These are phyloP conservation scores for Hylaea fasciaria DNA, from an alignment of 2,888 invertebrate species.

Conservation along the genomic window DNA sequence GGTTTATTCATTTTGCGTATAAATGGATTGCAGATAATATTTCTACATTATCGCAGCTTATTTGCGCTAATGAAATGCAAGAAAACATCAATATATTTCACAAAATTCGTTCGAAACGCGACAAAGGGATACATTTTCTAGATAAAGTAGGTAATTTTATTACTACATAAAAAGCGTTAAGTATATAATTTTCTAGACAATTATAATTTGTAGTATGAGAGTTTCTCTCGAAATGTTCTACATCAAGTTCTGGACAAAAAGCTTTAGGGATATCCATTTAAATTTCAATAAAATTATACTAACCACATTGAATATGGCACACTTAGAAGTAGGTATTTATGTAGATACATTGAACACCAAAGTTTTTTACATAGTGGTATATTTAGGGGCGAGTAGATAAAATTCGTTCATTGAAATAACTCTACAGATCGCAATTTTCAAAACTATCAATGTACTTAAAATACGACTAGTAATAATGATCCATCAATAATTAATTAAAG, in stretches of 20 bases:
- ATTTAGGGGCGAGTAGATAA: conserved; percentile 24
- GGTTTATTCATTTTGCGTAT: conserved; percentile 22
- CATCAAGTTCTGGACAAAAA: conserved; percentile 17
- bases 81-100: conserved; percentile 40
- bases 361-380: conserved; percentile 20
- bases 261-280: conserved; percentile 13
- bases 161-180: conserved; percentile 57
- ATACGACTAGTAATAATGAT: conserved; percentile 54
- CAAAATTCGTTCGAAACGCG: conserved; percentile 61
- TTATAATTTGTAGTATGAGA: conserved; percentile 39
- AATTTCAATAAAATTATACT: conserved; percentile 34
- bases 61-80: conserved; percentile 22
- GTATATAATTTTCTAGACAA: conserved; percentile 24
- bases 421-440: conserved; percentile 33
- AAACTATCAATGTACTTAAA: conserved; percentile 48
- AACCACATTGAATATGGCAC: conserved; percentile 61
- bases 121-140: conserved; percentile 43
- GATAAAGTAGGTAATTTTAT: conserved; percentile 56
- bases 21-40: conserved; percentile 20
- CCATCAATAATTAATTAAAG: conserved; percentile 45
- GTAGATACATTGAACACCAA: conserved; percentile 41
- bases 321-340: conserved; percentile 38
- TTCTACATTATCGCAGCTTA: conserved; percentile 21
- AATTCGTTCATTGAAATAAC: conserved; percentile 45
- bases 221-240: conserved; percentile 44